These are phyloP conservation scores for Gymnopithys bicolor DNA, from an alignment of 2,797 vertebrate genomes.

Conservation along the genomic window DNA sequence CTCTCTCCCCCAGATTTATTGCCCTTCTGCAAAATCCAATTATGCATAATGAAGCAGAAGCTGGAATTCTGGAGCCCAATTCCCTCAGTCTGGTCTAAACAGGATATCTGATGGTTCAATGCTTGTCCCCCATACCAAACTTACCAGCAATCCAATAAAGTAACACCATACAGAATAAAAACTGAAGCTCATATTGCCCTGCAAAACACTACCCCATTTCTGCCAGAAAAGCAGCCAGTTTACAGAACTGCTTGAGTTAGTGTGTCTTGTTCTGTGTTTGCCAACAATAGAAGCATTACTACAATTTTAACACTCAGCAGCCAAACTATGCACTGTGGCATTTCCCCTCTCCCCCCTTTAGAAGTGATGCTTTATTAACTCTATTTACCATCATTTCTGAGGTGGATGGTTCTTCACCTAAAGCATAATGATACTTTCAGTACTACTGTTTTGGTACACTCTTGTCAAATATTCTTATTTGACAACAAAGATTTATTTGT, in stretches of 20 bases:
- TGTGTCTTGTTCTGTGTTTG: not conserved
- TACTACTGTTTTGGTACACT: not conserved
- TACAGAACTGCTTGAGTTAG: not conserved
- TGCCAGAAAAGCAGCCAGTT: not conserved
- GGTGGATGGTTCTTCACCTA: not conserved
- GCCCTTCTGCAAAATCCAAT: not conserved
- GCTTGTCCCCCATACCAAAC: not conserved
- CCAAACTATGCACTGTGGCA: not conserved
- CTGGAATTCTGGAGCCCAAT: not conserved
- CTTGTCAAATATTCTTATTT: not conserved
- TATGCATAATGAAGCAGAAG: not conserved
- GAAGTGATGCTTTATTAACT: not conserved
- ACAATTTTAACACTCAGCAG: not conserved
- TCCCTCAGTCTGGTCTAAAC: not conserved
- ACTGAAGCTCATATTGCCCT: not conserved
- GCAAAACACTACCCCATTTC: not conserved
- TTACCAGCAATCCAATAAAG: not conserved
- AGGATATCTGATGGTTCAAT: not conserved
- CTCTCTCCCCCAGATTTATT: not conserved
- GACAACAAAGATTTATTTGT: not conserved
- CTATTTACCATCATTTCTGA: not conserved
- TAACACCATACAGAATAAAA: not conserved
- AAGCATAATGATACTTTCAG: not conserved
- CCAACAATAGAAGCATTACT: not conserved
- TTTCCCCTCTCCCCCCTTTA: fast-evolving